Conservation (phyloP, 2,113 vertebrate species). For the Narcine bancroftii region DNA sequence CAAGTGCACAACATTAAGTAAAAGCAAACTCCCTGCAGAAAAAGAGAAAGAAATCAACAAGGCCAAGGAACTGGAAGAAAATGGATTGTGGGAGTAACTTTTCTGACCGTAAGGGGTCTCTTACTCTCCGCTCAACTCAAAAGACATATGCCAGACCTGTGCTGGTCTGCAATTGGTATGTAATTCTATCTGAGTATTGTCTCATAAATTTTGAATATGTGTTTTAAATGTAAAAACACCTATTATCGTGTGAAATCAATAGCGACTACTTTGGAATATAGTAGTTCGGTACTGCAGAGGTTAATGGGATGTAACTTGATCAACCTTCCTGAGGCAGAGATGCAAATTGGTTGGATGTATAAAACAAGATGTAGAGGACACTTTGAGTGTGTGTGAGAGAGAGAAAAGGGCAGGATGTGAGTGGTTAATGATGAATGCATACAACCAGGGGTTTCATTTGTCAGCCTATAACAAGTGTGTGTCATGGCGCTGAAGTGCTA, state of each 20-base stretch:
- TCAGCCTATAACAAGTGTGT: background rate
- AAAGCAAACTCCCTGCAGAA: background rate
- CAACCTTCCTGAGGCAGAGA: background rate
- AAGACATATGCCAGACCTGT: background rate
- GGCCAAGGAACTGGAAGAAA: background rate
- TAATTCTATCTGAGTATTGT: background rate
- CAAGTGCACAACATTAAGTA: background rate
- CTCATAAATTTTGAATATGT: background rate
- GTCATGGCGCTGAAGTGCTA: background rate
- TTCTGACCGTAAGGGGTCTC: background rate
- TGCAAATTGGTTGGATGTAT: background rate
- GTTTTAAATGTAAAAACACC: background rate
- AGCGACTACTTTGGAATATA: background rate
- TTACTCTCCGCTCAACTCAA: background rate
- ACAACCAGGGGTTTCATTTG: background rate
- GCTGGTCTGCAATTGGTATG: background rate
- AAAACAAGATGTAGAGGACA: background rate
- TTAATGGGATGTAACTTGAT: background rate
- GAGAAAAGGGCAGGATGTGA: background rate
- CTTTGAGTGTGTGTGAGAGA: background rate
- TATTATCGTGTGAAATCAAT: background rate
- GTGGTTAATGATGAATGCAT: background rate
- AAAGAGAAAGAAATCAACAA: background rate
- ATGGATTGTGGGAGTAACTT: background rate
- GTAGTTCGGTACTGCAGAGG: background rate